Conservation (phyloP, 2,888 invertebrate species). For the Hirtodrosophila alboralis region DNA sequence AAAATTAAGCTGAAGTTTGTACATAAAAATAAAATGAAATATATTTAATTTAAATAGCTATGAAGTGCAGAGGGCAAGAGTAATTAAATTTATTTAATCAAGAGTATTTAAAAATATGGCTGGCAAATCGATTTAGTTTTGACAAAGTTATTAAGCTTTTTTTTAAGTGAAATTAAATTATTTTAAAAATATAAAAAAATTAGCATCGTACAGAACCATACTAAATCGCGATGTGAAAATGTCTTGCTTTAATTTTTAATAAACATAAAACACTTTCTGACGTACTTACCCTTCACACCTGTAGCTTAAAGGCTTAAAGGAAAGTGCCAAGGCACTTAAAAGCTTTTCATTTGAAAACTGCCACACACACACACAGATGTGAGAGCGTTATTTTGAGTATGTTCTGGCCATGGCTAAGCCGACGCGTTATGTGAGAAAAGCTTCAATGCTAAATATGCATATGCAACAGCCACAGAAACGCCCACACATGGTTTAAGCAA, state of each 20-base stretch:
- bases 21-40: too few relatives aligned
- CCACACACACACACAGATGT: too few relatives aligned
- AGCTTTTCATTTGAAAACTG: slow-evolving; percentile 41
- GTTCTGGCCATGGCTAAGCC: slow-evolving; percentile 7
- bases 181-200: too few relatives aligned
- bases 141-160: neutral
- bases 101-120: too few relatives aligned
- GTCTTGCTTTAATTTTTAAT: too few relatives aligned
- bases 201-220: too few relatives aligned
- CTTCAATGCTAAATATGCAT: slow-evolving; percentile 30
- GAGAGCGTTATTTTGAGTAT: slow-evolving; percentile 18
- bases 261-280: neutral
- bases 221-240: too few relatives aligned
- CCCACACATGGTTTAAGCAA: neutral
- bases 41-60: too few relatives aligned
- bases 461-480: slow-evolving; percentile 6
- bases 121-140: neutral
- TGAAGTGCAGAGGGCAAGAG: too few relatives aligned
- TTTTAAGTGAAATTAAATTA: too few relatives aligned
- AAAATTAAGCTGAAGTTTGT: too few relatives aligned
- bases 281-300: slow-evolving; percentile 13
- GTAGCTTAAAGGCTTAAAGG: slow-evolving; percentile 38
- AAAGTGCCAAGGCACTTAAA: slow-evolving; percentile 50
- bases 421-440: slow-evolving; percentile 3
- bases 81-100: too few relatives aligned